Evolutionary conservation across 1,140 invertebrate species (phyloP).

Genomic region (Drosophila orena): DNA sequence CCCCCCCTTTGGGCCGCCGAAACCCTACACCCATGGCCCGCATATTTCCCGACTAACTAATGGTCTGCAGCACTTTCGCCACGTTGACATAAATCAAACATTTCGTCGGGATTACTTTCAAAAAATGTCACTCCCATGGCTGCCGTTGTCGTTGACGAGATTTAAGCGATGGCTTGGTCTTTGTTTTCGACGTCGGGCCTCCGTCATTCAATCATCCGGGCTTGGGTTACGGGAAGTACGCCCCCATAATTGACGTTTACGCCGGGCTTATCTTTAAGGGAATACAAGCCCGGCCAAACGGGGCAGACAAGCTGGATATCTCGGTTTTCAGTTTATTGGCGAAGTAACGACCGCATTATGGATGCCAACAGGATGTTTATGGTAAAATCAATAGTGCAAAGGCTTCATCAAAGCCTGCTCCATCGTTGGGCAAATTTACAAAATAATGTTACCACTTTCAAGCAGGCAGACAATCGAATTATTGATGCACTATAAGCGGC

Average conservation of each 20-base stretch:
- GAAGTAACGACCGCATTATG: constrained; percentile 46
- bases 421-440: background rate
- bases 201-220: constrained; percentile 67
- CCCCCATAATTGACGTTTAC: constrained; percentile 72
- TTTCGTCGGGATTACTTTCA: constrained; percentile 69
- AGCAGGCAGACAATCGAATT: constrained; percentile 19
- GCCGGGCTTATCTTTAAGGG: constrained; percentile 59
- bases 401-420: too few species aligned
- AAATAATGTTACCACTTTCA: constrained; percentile 20
- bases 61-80: constrained; percentile 10
- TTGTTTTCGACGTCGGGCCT: constrained; percentile 45
- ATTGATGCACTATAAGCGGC: constrained; percentile 21
- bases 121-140: constrained; percentile 47
- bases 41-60: constrained; percentile 14
- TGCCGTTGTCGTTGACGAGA: constrained; percentile 58
- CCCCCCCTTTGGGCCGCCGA: background rate
- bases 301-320: constrained; percentile 41
- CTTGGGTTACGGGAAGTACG: constrained; percentile 16
- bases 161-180: constrained; percentile 57
- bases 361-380: constrained; percentile 18
- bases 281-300: constrained; percentile 7
- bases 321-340: constrained; percentile 56
- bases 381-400: constrained; percentile 31
- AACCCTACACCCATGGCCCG: constrained; percentile 11
- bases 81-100: constrained; percentile 78